Conservation (phyloP, 2,797 vertebrate species). For the Ciconia nigra region DNA sequence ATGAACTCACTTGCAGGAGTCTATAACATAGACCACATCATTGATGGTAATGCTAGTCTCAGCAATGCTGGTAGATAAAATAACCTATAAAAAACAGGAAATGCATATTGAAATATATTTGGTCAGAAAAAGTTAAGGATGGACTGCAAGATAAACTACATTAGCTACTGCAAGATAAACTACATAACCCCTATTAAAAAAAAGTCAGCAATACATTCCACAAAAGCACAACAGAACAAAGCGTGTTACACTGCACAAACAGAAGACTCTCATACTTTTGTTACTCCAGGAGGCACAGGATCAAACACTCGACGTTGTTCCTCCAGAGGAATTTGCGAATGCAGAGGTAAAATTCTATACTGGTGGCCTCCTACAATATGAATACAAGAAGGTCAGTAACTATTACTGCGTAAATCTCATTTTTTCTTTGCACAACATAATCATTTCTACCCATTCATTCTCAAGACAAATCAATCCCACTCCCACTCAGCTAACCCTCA, state of each 20-base stretch:
- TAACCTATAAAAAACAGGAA: constrained; percentile 79
- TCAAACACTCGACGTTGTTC: constrained; percentile 94
- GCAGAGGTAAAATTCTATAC: constrained; percentile 89
- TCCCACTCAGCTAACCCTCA: not conserved
- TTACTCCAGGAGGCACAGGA: constrained; percentile 82
- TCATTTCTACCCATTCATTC: not conserved
- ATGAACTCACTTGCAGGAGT: constrained; percentile 94
- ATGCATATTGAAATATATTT: not conserved
- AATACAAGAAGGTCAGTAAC: not conserved
- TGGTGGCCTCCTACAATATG: constrained; percentile 77
- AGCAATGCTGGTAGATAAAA: constrained; percentile 95
- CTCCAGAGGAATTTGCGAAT: constrained; percentile 94
- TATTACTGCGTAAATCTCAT: not conserved
- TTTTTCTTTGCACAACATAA: not conserved
- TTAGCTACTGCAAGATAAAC: not conserved
- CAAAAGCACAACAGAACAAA: not conserved
- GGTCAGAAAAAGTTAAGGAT: not conserved
- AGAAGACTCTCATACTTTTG: constrained; percentile 77
- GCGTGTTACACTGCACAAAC: not conserved
- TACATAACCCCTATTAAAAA: not conserved
- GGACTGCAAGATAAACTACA: not conserved
- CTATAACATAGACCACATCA: constrained; percentile 94
- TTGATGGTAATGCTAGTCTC: constrained; percentile 98
- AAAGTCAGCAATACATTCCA: not conserved
- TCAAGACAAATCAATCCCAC: not conserved